Percentiles rank a stretch among this genome's conserved stretches.
Conservation (phyloP, 2,797 vertebrate species). For the Eulemur coronatus region DNA sequence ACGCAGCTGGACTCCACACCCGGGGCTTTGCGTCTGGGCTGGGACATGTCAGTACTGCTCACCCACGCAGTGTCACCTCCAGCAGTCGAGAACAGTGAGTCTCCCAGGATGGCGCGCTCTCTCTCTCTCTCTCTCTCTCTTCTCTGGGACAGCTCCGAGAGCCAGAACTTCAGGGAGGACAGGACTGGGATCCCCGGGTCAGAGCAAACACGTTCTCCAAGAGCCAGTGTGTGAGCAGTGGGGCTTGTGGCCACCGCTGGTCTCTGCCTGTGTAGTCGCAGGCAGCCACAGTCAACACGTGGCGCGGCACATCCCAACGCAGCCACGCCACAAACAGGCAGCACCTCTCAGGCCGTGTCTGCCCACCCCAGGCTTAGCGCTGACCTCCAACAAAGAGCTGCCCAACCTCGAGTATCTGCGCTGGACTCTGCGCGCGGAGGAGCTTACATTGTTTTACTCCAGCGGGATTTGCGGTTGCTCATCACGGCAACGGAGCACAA, state of each 20-base stretch:
- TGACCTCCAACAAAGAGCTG: background rate
- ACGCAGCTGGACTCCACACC: background rate
- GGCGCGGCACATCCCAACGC: accelerated
- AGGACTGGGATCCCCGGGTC: background rate
- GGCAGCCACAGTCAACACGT: background rate
- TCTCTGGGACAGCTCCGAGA: background rate
- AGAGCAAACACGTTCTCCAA: background rate
- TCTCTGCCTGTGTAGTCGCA: no score
- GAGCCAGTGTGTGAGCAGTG: background rate
- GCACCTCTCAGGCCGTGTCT: background rate
- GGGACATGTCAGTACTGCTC: background rate
- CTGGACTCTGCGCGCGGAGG: accelerated
- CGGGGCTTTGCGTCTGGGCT: accelerated
- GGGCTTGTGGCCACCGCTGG: accelerated
- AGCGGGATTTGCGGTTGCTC: background rate
- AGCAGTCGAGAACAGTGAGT: accelerated
- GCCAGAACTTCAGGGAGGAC: background rate
- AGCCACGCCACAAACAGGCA: background rate
- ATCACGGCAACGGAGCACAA: accelerated
- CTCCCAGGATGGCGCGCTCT: accelerated
- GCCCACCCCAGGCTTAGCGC: background rate
- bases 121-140: no score
- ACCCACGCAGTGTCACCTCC: accelerated
- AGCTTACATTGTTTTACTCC: background rate
- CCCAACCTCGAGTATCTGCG: background rate